Base-by-base conservation (phyloP, 2,797 vertebrate genomes). In the Heterohyrax brucei region DNA sequence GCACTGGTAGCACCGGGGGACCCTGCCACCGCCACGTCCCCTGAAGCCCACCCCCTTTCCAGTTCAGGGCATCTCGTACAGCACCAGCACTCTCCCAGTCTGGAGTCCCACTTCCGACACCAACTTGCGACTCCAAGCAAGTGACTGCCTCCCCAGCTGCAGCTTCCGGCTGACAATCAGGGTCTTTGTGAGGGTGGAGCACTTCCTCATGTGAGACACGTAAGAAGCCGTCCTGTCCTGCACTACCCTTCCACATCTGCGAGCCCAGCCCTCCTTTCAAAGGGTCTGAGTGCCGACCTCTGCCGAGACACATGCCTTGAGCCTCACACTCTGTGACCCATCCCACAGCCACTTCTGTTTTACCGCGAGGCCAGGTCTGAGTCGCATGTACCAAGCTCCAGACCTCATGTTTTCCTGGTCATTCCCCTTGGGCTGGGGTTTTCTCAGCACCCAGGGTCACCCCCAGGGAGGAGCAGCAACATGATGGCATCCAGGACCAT, bases 1-100 rank as follows among this genome's bases (percentile, higher is more conserved):
- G 19, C 59, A 78, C 12, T 13, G 73, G 93, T 59, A 85, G 75
- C 33, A 44, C 46, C n/a, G 0, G 62, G 88, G 72, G n/a, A 10
- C 46, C 13, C 30, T 2, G 39, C 89, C 44, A 0, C 18, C 0
- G 70, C 66, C 39, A 33, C 0, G 3, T 24, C 16, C 30, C 39
- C 59, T 14, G 26, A 64, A 66, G 84, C 56, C 30, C 39, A 3
- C 1, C 89, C n/a, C 7, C 39, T 30, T 22, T 56, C 48, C 64
- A 22, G 76, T 24, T 28, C 56, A 75, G 2, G 30, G 13, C 6
- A 3, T 62, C 30, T 4, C 1, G 39, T 66, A 28, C 24, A 46
- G 26, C 44, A 46, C 46, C 2, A 9, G 5, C 46, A 50, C 46
- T 46, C 12, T 30, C 12, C 59, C 16, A n/a, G 16, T 50, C 30